Base-by-base conservation (phyloP, 2,888 invertebrate genomes). In the Nymphalis c-album region DNA sequence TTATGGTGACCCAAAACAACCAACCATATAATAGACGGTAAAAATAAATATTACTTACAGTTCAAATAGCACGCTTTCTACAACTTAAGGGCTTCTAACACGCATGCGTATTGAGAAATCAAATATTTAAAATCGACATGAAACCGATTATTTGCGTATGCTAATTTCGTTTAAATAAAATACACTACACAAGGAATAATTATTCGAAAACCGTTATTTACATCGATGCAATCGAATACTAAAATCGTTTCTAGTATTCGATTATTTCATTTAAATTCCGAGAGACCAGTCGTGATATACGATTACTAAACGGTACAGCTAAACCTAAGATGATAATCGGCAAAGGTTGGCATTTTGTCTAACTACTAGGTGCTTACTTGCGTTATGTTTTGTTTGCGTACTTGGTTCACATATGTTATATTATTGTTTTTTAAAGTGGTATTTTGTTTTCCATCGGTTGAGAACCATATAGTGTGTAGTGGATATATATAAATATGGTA, bases 311-410 rank as follows among this genome's bases (percentile, higher is more conserved):
- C 31, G 35, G n/a, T 60, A 51, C 18, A 60, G 22, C 46, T 60
- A 45, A 60, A 40, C 26, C 60, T 26, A 53, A 26, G 65, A 66
- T 66, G 47, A 66, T 66, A 47, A 55, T 61, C 55, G 46, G 48
- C 53, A 55, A 66, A 66, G 60, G 65, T 61, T 66, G 60, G 48
- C 7, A 17, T 53, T 61, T 47, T n/a, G 22, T 60, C 51, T 46
- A 22, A 48, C 53, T 47, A 46, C 46, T 47, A 18, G 47, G 31
- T 58, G 40, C 18, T 40, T 35, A 40, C 13, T 40, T 13, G 22
- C 16, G 53, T 1, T 17, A 31, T 26, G 17, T 17, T 16, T 22
- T 51, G 51, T 22, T 26, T 53, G 17, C 16, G 16, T 17, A 53
- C 13, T 40, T 40, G 13, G 13, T 40, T 40, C 13, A 40, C 40